Evolutionary conservation across 1,140 invertebrate genomes (phyloP).

Genomic region (Nixonia krombeini): DNA sequence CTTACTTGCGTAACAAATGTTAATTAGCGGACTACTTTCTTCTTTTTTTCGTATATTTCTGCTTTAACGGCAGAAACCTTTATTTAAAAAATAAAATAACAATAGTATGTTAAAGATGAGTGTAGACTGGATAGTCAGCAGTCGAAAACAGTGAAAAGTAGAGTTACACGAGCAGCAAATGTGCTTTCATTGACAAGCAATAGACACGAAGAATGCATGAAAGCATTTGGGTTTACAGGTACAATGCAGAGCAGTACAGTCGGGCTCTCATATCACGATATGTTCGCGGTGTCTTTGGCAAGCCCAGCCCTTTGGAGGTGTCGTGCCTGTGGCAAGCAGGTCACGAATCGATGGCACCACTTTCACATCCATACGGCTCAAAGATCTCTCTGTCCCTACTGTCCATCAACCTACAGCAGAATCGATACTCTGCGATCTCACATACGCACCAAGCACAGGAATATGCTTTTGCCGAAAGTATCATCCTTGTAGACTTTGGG

Average conservation of each 20-base stretch:
- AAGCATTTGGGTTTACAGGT: constrained; percentile 67
- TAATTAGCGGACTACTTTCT: too few relatives aligned
- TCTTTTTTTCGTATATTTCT: too few relatives aligned
- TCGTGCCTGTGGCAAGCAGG: constrained; percentile 86
- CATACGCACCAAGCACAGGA: constrained; percentile 81
- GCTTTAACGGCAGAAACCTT: too few relatives aligned
- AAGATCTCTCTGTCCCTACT: constrained; percentile 85
- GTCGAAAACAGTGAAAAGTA: too few relatives aligned
- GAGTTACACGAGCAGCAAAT: background rate
- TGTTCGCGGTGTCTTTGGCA: constrained; percentile 81
- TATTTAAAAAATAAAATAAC: too few relatives aligned
- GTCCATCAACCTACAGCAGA: constrained; percentile 86
- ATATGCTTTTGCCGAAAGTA: constrained; percentile 70
- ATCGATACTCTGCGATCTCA: constrained; percentile 86
- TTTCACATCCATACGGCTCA: constrained; percentile 86
- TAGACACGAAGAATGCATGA: constrained; percentile 46
- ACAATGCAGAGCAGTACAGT: constrained; percentile 62
- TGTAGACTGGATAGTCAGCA: too few relatives aligned
- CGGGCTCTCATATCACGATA: constrained; percentile 82
- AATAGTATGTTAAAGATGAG: too few relatives aligned
- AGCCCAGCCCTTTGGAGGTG: constrained; percentile 82
- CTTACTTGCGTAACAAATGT: too few relatives aligned
- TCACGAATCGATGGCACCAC: constrained; percentile 89
- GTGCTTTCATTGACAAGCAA: background rate
- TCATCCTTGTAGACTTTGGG: constrained; percentile 61